Evolutionary conservation across 2,113 vertebrate genomes (phyloP), one percentile per base, ranked within the genome.

Genomic region (Rafetus swinhoei): DNA sequence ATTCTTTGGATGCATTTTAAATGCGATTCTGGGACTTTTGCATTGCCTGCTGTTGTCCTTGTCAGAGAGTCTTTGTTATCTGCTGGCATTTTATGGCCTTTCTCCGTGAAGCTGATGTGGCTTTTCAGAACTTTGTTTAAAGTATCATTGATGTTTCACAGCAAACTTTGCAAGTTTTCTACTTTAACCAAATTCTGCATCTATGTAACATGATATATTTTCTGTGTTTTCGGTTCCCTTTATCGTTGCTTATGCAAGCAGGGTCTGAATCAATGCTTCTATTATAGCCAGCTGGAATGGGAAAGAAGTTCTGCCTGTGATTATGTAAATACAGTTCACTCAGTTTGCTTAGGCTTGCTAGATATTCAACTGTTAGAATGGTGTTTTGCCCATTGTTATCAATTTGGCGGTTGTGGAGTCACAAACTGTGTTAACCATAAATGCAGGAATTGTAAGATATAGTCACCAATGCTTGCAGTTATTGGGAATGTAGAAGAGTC

Each of bases 61-160:
- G 88, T 92, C 88, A 84, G 90, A 90, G 91, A 91, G 79, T 59
- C 86, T 86, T 62, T 50, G 45, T 88, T 95, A 82, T 83, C 86
- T 90, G 60, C 88, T 95, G 93, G 87, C 92, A 60, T 96, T 95
- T 93, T 96, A 69, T 92, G 97, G 93, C 90, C 93, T 94, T 97
- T 96, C 83, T 79, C 60, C 90, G 84, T 89, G 90, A 95, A 94
- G 80, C 56, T 77, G 76, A 76, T 90, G 95, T 93, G 93, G 25
- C 69, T 82, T 93, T 90, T 50, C 57, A 76, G 92, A 94, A 35
- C 27, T 90, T 87, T 86, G n/a, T 95, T 96, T 92, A 84, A 91
- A 94, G 90, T 85, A 91, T 84, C 90, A 56, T 25, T 81, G 9
- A 2, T 92, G 87, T 76, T 90, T 90, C 92, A 24, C 92, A 91